Evolutionary conservation across 2,113 vertebrate species (phyloP), one percentile per base, ranked within the genome.

Genomic region (Sardina pilchardus): DNA sequence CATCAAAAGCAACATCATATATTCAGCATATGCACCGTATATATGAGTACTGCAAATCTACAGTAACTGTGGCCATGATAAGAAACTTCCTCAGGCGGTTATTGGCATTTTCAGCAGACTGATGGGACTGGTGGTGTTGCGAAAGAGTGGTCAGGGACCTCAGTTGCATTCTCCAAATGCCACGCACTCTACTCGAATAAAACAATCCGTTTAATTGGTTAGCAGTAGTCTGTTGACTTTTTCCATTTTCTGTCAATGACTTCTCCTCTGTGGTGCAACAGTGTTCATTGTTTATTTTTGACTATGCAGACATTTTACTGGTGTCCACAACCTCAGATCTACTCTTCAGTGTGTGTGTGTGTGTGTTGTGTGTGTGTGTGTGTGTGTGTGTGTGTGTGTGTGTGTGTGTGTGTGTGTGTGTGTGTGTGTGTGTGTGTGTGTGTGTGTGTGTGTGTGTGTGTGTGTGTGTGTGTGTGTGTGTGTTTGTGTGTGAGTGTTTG

Each of bases 361-460:
- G 63, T 81, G 39, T 50, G 26, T 82, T 26, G 44, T 86, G 59
- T 82, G 48, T 87, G 53, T 82, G 34, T 82, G 44, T 82, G n/a
- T 83, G 30, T 16, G 34, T 43, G 34, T 63, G 59, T 26, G 59
- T 63, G 43, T 81, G 80, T 81, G n/a, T 67, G 56, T 44, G 9
- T 10, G 56, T 43, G 56, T 34, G 47, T 83, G 19, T 59, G 48
- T 30, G 21, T 47, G 83, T 84, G 59, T 82, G 43, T 86, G 59
- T 82, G 48, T 87, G 53, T 82, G 34, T 82, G 44, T 82, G n/a
- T 83, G 30, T 16, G 34, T 43, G 34, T 63, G 59, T 26, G 59
- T 63, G 43, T 81, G 80, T 81, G n/a, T 67, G 56, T 44, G 9
- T 10, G 56, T 43, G 56, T 34, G 47, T 83, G 19, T 59, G 48